Evolutionary conservation across 2,797 vertebrate species (phyloP).

Genomic region (Sebastes minor): DNA sequence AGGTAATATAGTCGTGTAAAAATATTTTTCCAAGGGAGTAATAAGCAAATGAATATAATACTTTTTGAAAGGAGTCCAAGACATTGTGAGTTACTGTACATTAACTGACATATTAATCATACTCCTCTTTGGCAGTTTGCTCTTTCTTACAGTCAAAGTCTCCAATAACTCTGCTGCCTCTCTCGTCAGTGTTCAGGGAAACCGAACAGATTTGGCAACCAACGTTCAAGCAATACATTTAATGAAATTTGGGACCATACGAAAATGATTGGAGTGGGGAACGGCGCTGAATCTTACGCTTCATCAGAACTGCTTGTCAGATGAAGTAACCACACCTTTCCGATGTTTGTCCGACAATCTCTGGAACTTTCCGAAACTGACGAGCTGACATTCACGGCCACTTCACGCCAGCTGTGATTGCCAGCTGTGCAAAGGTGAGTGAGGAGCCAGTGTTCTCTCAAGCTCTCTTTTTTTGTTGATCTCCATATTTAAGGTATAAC

Average conservation of each 20-base stretch:
- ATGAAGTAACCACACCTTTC: neutral
- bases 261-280: neutral
- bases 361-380: neutral
- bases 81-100: conserved; percentile 24
- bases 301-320: neutral
- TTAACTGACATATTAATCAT: conserved; percentile 37
- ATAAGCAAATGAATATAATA: conserved; percentile 46
- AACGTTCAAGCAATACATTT: conserved; percentile 14
- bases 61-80: conserved; percentile 43
- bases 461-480: neutral
- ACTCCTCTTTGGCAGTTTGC: conserved; percentile 18
- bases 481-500: too few species aligned
- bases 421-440: neutral
- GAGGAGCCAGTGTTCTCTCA: neutral
- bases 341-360: neutral
- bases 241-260: conserved; percentile 23
- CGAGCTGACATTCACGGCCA: neutral
- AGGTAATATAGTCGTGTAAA: conserved; percentile 38
- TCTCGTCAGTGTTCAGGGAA: conserved; percentile 11
- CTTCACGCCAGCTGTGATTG: neutral
- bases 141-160: neutral
- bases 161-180: conserved; percentile 20
- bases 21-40: conserved; percentile 19
- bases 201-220: conserved; percentile 20
- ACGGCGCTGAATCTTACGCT: neutral